These are phyloP conservation scores for Drosophila planitibia DNA, from an alignment of 2,888 invertebrate genomes.

Conservation along the genomic window DNA sequence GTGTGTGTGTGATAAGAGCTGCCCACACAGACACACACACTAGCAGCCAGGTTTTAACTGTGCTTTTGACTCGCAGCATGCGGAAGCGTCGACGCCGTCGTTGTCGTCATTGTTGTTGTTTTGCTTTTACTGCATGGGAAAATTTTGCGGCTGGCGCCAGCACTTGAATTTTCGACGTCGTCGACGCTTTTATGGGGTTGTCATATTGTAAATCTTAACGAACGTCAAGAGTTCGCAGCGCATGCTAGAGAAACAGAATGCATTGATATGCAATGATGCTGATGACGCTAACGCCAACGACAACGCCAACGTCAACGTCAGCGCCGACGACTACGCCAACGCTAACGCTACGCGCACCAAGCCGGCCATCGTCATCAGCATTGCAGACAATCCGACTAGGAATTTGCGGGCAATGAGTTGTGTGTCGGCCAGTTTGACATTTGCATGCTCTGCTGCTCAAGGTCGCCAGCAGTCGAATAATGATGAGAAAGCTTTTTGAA, in stretches of 20 bases:
- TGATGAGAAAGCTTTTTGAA: not conserved
- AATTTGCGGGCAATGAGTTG: conserved; percentile 22
- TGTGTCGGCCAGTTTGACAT: conserved; percentile 37
- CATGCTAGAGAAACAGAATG: conserved; percentile 13
- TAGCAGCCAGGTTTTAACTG: conserved; percentile 41
- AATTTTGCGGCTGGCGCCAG: conserved; percentile 53
- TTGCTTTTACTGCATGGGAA: conserved; percentile 44
- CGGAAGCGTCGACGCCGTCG: conserved; percentile 57
- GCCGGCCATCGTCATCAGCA: conserved; percentile 16
- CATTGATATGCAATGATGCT: conserved; percentile 47
- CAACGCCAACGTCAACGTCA: not conserved
- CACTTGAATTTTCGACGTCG: conserved; percentile 36
- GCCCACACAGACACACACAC: conserved; percentile 19
- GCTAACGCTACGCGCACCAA: conserved; percentile 5
- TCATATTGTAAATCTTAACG: conserved; percentile 45
- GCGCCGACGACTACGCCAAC: not conserved
- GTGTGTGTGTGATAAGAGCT: conserved; percentile 42
- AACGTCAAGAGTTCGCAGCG: conserved; percentile 12
- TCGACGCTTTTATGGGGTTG: conserved; percentile 24
- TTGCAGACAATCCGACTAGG: conserved; percentile 62
- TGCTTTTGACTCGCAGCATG: conserved; percentile 58
- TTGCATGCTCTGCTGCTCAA: conserved; percentile 52
- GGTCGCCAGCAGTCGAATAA: conserved; percentile 33
- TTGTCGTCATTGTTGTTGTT: conserved; percentile 1
- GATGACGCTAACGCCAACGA: conserved; percentile 13